Evolutionary conservation across 2,888 invertebrate genomes (phyloP), one percentile per base, ranked within the genome.

Genomic region (Rugalucina vietnamica): DNA sequence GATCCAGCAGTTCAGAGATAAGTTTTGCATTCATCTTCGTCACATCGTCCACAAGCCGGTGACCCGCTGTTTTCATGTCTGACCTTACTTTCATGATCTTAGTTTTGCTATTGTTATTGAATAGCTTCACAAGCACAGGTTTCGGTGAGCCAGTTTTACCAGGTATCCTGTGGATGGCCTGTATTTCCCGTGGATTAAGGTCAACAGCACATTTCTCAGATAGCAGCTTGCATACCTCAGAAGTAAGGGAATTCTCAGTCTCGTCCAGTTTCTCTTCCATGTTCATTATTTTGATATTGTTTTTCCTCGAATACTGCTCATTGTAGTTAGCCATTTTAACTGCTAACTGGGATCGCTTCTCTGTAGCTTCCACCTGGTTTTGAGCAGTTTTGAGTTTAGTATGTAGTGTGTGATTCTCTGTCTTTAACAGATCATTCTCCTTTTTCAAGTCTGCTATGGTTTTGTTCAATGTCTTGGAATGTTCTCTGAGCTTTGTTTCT

Each of bases 91-190:
- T 27, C 69, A 76, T 76, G 43, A 69, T 27, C 12, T 69, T 60
- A 27, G 69, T 43, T 32, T 65, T 76, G 32, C 21, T 39, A 18
- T 69, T 69, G 43, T 37, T 43, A 39, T 76, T 76, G 14, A 27
- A 18, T 14, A 54, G 24, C 69, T 76, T 76, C 4, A 76, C 24
- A 24, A 76, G 65, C 39, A 76, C 65, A 18, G 76, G 76, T 21
- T 29, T 39, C 21, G 76, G 54, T 1, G 37, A 3, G 32, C 49
- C 49, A 0, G 60, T 18, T 32, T 32, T 60, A 24, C 69, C 76
- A 18, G 76, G 76, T 39, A 76, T 76, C 43, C 76, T 27, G 24
- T 76, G 76, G 2, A 76, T 43, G 3, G 76, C 76, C 0, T 65
- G 43, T 24, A 69, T 76, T 21, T 76, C 76, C 4, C 21, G 54